Base-by-base conservation (phyloP, 2,113 vertebrate species). In the Lynx canadensis region DNA sequence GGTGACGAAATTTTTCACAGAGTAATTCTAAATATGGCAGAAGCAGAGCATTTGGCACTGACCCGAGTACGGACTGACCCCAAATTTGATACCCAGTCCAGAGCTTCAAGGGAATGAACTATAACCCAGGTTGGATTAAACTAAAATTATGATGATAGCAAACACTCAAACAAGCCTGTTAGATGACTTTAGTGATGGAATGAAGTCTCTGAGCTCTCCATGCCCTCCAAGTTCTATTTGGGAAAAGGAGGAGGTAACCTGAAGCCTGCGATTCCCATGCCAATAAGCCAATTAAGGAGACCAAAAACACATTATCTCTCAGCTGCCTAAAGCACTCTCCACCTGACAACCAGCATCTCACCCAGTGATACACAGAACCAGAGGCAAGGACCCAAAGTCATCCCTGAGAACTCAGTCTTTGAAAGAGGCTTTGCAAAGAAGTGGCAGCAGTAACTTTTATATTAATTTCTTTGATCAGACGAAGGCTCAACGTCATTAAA, bases 271-370 rank as follows among this genome's bases (percentile, higher is more conserved):
- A 41, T 80, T 78, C 65, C 57, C 36, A 5, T 96, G 97, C 97
- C 97, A 98, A 85, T 80, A 96, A 97, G 48, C 92, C 97, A 97
- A 97, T 98, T 98, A 97, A 94, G 66, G 73, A 93, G 96, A 83
- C 94, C 85, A 82, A 97, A 78, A 73, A 84, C 87, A 95, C 95
- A 82, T 78, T 78, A 65, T 88, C 87, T 89, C 71, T 84, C 87
- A 95, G 88, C 91, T 94, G 93, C 74, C 84, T 89, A 93, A 94
- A 96, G 69, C 65, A 87, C 33, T 93, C 92, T 78, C 92, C 52
- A 63, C 79, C 92, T 83, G 95, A 94, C 94, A 93, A 91, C 66
- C 63, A 80, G 63, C 94, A 76, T 89, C 89, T 81, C 89, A 93
- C 57, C 86, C 60, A 5, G 36, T 31, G 79, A 69, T 69, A 76